Conservation (phyloP, 2,113 vertebrate species). For the Dunckerocampus dactyliophorus region DNA sequence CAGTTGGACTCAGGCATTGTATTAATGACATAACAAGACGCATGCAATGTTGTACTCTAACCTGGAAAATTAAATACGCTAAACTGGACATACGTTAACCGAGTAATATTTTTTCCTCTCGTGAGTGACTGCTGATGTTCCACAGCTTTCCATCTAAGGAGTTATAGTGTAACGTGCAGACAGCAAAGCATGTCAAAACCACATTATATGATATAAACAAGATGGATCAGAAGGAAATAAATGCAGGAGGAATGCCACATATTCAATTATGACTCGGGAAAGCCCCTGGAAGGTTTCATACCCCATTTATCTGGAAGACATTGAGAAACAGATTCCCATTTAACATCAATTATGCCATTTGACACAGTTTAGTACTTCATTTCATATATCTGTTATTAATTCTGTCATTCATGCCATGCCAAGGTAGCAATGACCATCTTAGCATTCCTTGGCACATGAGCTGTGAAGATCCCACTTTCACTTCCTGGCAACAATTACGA, state of each 20-base stretch:
- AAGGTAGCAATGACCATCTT: slow-evolving; percentile 15
- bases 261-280: slow-evolving; percentile 40
- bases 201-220: slow-evolving; percentile 36
- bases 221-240: slow-evolving; percentile 15
- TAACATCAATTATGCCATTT: slow-evolving; percentile 32
- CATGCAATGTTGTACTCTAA: too few species aligned
- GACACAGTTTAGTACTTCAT: background rate
- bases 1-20: too few species aligned
- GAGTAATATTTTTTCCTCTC: too few species aligned
- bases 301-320: slow-evolving; percentile 22
- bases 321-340: slow-evolving; percentile 32
- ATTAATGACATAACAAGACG: too few species aligned
- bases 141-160: background rate
- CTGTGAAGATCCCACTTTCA: background rate
- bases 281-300: slow-evolving; percentile 21
- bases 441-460: slow-evolving; percentile 3
- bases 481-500: slow-evolving; percentile 9
- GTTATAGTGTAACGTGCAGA: slow-evolving; percentile 8
- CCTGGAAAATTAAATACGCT: too few species aligned
- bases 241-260: background rate
- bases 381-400: slow-evolving; percentile 16
- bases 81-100: too few species aligned
- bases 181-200: slow-evolving; percentile 2
- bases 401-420: slow-evolving; percentile 1
- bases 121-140: too few species aligned